These are phyloP conservation scores for Dufourea novaeangliae DNA, from an alignment of 1,140 invertebrate species.

Conservation along the genomic window DNA sequence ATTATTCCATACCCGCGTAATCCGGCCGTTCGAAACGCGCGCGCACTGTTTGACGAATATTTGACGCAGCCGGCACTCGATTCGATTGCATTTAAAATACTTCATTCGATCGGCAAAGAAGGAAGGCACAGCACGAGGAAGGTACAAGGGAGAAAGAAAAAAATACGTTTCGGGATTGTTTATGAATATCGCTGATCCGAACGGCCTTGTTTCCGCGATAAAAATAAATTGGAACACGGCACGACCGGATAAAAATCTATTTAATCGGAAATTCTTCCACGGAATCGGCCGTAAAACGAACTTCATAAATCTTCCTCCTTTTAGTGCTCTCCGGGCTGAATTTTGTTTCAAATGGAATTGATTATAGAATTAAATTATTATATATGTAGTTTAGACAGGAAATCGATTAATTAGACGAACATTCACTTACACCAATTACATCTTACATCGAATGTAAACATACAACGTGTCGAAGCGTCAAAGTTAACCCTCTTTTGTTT, in stretches of 20 bases:
- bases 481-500: too few relatives aligned
- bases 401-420: too few relatives aligned
- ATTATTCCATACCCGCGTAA: constrained; percentile 71
- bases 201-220: neutral
- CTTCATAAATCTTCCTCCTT: too few relatives aligned
- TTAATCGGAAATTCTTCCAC: too few relatives aligned
- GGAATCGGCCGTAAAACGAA: too few relatives aligned
- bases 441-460: too few relatives aligned
- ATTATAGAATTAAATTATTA: too few relatives aligned
- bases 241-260: constrained; percentile 10
- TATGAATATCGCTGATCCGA: neutral
- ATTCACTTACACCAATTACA: too few relatives aligned
- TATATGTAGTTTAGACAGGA: too few relatives aligned
- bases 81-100: constrained; percentile 72
- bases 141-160: neutral
- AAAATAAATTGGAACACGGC: constrained; percentile 10
- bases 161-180: neutral
- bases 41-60: constrained; percentile 65
- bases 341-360: too few relatives aligned
- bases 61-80: constrained; percentile 63
- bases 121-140: constrained; percentile 1
- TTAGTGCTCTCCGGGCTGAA: too few relatives aligned
- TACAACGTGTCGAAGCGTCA: too few relatives aligned
- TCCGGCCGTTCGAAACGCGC: constrained; percentile 49
- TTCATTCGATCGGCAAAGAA: constrained; percentile 57